Evolutionary conservation across 2,888 invertebrate species (phyloP), one percentile per base, ranked within the genome.

Genomic region (Nasonia oneida): DNA sequence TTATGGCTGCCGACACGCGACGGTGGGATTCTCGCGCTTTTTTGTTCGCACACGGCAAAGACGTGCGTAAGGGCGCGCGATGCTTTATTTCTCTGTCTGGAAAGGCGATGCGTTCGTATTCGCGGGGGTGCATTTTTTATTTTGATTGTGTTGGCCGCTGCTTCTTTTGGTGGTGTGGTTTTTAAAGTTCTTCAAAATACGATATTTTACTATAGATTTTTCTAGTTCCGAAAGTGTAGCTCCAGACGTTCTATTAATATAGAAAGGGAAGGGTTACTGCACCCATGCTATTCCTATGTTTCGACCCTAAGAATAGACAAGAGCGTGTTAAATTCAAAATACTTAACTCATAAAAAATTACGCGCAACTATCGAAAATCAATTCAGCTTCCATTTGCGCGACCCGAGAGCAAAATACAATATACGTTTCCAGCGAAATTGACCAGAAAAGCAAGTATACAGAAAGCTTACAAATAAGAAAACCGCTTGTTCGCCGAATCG

Each of bases 1-100:
- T 76, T 76, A 23, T 76, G 33, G 42, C 42, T 33, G 47, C 10
- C 74, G 50, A 50, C 74, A 74, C 47, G 74, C 47, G 74, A 74
- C 47, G 74, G 29, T 29, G 50, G 23, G 29, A 50, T 50, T 74
- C 73, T 74, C 42, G 10, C 67, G 29, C 15, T 57, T 57, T 57
- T 57, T 57, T 18, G n/a, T n/a, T 15, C 61, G 10, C 33, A 61
- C 29, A 1, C 29, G 29, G 29, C 29, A 29, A 29, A 29, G 18
- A 57, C 67, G 67, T 67, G 67, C 67, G 67, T 14, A 67, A 33
- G 33, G 33, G 33, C 0, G 33, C 33, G 8, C 67, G 8, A n/a
- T 18, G n/a, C 2, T 61, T n/a, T 29, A 29, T 61, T 61, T 61
- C 57, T 67, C 29, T 12, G 67, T 67, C 33, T 61, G 14, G 33